phyloP scores from a whole-genome alignment of 1,140 invertebrate species.

The Rhyzopertha dominica region DNA sequence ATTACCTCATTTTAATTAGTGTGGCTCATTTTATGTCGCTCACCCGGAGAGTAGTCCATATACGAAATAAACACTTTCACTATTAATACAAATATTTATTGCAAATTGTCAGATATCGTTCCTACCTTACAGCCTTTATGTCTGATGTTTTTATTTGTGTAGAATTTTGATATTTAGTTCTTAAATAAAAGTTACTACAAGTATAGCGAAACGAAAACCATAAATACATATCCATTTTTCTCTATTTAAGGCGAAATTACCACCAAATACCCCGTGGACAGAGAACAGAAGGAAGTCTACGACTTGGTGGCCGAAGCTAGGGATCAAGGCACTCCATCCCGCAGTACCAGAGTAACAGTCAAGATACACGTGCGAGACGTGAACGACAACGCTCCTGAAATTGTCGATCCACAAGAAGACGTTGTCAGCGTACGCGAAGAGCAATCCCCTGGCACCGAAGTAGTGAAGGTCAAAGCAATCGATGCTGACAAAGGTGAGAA shows the following conservation, averaged over 20 bases:
- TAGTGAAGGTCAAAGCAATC: constrained; percentile 75
- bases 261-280: constrained; percentile 74
- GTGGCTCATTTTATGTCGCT: too few relatives aligned
- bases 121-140: too few relatives aligned
- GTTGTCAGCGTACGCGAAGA: constrained; percentile 84
- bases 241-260: constrained; percentile 71
- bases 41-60: too few relatives aligned
- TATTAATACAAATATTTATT: too few relatives aligned
- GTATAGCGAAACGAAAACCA: too few relatives aligned
- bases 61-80: too few relatives aligned
- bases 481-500: constrained; percentile 86
- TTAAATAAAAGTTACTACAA: too few relatives aligned
- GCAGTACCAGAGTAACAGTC: constrained; percentile 67
- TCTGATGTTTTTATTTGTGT: too few relatives aligned
- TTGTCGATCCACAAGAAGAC: constrained; percentile 81
- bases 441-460: constrained; percentile 73
- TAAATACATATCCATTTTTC: too few relatives aligned
- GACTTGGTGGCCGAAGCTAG: constrained; percentile 78
- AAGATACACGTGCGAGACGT: constrained; percentile 73
- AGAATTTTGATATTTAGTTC: too few relatives aligned
- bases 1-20: too few relatives aligned
- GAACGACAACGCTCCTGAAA: constrained; percentile 87
- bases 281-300: constrained; percentile 72
- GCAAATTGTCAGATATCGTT: too few relatives aligned
- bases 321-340: constrained; percentile 76